Base-by-base conservation (phyloP, 2,888 invertebrate genomes). In the Acronicta alni region DNA sequence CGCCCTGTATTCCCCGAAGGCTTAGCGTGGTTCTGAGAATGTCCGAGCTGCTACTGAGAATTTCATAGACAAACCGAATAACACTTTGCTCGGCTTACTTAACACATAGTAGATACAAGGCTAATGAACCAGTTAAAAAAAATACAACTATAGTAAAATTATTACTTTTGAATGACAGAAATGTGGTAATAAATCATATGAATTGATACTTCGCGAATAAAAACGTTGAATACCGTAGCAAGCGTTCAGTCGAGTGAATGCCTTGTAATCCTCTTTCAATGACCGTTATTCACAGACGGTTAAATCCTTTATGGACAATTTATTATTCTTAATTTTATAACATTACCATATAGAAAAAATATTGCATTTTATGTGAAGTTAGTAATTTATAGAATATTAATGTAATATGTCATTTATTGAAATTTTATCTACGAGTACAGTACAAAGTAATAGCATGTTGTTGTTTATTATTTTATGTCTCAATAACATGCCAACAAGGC, bases 261-360 rank as follows among this genome's bases (percentile, higher is more conserved):
- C 10, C 20, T 35, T 38, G 26, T 68, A 57, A 73, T 63, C 56
- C 41, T 6, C 35, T 23, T 47, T 15, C 48, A 63, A 52, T 57
- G 52, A 52, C 38, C 39, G 10, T 37, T 30, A 37, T 12, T 38
- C 38, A 45, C 23, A 10, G 8, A 20, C 26, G 42, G 14, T 7
- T 35, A 57, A 67, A 54, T 26, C 44, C 37, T 53, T 39, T 58
- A 61, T 23, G 37, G 18, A 46, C 32, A 30, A 49, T 43, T 55
- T 55, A 65, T 53, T 52, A 42, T 52, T 46, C 5, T 45, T 20
- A 35, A 35, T 47, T 35, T 20, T 48, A 52, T 43, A 52, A 4
- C 12, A 20, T 37, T 52, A 20, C 8, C 10, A 35, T 52, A 14
- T n/a, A 12, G 15, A n/a, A 35, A 18, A 20, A 4, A 18, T 14